These are phyloP conservation scores for Rousettus madagascariensis DNA, from an alignment of 2,797 vertebrate species.

Conservation along the genomic window DNA sequence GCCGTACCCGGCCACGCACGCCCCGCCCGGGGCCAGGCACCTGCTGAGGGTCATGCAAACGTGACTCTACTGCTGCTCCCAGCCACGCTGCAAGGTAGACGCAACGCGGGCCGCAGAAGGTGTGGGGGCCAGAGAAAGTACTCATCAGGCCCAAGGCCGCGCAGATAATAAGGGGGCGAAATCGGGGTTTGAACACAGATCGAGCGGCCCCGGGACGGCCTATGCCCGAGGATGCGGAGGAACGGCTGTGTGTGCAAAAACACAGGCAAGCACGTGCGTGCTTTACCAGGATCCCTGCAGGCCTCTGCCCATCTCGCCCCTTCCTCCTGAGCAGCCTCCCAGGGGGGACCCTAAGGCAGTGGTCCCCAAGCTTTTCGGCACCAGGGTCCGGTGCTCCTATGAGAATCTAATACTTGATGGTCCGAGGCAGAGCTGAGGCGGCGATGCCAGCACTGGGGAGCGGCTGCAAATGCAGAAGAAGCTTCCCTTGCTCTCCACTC, in stretches of 20 bases:
- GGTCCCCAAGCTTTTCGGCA: no score
- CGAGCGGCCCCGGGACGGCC: not conserved
- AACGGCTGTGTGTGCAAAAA: not conserved
- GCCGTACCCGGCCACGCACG: fast-evolving
- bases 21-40: not conserved
- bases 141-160: not conserved
- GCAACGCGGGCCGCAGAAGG: not conserved
- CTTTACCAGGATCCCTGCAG: no score
- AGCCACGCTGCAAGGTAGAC: not conserved
- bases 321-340: not conserved
- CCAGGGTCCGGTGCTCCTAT: no score
- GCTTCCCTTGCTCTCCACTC: no score
- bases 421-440: no score
- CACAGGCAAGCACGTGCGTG: not conserved
- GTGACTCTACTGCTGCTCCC: not conserved
- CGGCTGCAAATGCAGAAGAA: no score
- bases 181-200: not conserved
- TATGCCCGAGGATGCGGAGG: not conserved
- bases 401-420: no score
- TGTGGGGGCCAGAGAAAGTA: not conserved
- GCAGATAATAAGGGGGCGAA: not conserved
- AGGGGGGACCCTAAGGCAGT: no score
- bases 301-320: not conserved
- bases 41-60: not conserved
- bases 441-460: no score